Evolutionary conservation across 2,113 vertebrate genomes (phyloP), one percentile per base, ranked within the genome.

Genomic region (Eonycteris spelaea): DNA sequence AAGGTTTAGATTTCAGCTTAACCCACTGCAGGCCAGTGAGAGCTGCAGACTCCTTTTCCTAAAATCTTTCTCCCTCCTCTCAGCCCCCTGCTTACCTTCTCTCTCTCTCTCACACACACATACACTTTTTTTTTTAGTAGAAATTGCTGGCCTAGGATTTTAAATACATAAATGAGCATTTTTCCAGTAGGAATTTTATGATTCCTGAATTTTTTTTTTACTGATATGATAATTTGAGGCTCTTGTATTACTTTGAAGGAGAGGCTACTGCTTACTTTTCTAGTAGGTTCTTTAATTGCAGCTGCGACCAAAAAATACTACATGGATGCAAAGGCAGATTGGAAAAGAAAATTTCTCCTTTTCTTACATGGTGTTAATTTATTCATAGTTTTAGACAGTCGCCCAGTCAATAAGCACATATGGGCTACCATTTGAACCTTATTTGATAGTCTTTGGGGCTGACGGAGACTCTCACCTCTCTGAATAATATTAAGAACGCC

Each of bases 261-360:
- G 61, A 73, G 7, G 5, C 38, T 53, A 53, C 1, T 63, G 4
- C 6, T 84, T 28, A 84, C 1, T 70, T 18, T 86, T 91, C 30
- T 82, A 63, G 43, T 53, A 30, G 83, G 15, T 91, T 79, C 15
- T 93, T 74, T 84, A 67, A 57, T 7, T 84, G 67, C 90, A 70
- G n/a, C 3, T 35, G 21, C 75, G 18, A 59, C 59, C 48, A 14
- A 67, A 48, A 84, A 65, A 15, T 0, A 2, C 51, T 82, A 93
- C 1, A 45, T 19, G 59, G 40, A 77, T 33, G 10, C 28, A 38
- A 21, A 18, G 7, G 67, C 19, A 45, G 38, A 78, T 21, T 24
- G 14, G 24, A 11, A 92, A 90, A 67, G 24, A 13, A 0, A 87
- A 90, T 78, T 80, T 87, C 15, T 78, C 35, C 35, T 90, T 53